Conservation (phyloP, 2,797 vertebrate species). For the Ispidina picta region DNA sequence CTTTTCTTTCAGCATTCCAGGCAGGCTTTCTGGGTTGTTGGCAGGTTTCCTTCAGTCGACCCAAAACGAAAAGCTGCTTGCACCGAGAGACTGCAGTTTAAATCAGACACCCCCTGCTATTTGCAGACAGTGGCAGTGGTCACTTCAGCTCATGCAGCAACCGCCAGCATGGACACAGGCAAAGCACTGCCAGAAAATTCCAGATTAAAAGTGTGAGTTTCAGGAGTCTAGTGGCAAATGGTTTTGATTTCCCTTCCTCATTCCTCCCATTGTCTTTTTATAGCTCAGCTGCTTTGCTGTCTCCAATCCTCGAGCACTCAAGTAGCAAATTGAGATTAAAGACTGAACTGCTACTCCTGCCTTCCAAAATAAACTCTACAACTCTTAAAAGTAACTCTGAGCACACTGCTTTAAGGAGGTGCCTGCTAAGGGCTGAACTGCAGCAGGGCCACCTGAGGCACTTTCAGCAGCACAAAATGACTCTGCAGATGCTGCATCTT, state of each 20-base stretch:
- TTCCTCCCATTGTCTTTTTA: background rate
- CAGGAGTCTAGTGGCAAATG: background rate
- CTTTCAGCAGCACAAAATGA: background rate
- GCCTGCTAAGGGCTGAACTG: background rate
- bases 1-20: background rate
- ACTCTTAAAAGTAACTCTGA: background rate
- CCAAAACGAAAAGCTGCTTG: background rate
- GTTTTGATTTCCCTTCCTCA: background rate
- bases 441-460: background rate
- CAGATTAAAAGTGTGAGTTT: background rate
- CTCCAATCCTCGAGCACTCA: background rate
- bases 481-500: background rate
- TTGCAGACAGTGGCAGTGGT: too few species aligned
- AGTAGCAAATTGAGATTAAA: background rate
- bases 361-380: background rate
- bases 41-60: background rate
- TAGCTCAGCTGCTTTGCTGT: background rate
- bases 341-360: background rate
- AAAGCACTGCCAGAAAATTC: background rate
- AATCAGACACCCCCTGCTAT: too few species aligned
- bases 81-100: rapidly evolving
- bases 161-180: background rate
- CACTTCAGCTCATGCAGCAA: background rate
- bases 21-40: background rate
- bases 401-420: background rate